Base-by-base conservation (phyloP, 1,140 invertebrate species). In the Aricia agestis region DNA sequence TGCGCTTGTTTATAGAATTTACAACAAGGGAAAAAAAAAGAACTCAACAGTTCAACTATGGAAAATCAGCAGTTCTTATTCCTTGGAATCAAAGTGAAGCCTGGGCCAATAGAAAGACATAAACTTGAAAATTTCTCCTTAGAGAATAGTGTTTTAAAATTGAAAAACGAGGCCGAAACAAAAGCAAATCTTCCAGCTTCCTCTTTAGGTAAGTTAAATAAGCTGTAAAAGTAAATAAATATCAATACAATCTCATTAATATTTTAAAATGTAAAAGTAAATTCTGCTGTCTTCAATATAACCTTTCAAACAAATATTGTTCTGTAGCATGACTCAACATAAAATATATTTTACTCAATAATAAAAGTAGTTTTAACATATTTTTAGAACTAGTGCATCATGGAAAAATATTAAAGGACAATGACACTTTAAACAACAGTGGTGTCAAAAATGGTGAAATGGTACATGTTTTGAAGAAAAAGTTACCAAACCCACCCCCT, bases 401-500 rank as follows among this genome's bases (percentile, higher is more conserved):
- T 80, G 89, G 89, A 11, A 90, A 90, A 77, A 87, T 91, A 69
- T 77, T 91, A 6, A 86, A 85, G 71, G 87, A 85, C 66, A 76
- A 81, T 41, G 67, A 69, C 6, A 87, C 87, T 15, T 78, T 91
- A 2, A 76, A 78, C 71, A 86, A 89, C 45, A 82, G 84, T 79
- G 89, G 89, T 18, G 78, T 91, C 0, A 90, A 88, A 66, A 82
- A 63, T 82, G 89, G 89, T 68, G 89, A 91, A 70, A 91, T 90
- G 87, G 78, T 91, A 6, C 89, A 91, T 79, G 86, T 91, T 17
- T 79, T 91, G 1, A 91, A 90, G 72, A 91, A 89, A 69, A 91
- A 90, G 68, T 68, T 76, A 6, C 76, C 78, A 11, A 52, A 76
- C 11, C 66, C 78, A 0, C 71, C 82, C 1, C 57, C 78, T 32